Percentiles rank a stretch among this genome's conserved stretches.
phyloP scores from a whole-genome alignment of 2,113 vertebrate genomes.

The Dascyllus trimaculatus region DNA sequence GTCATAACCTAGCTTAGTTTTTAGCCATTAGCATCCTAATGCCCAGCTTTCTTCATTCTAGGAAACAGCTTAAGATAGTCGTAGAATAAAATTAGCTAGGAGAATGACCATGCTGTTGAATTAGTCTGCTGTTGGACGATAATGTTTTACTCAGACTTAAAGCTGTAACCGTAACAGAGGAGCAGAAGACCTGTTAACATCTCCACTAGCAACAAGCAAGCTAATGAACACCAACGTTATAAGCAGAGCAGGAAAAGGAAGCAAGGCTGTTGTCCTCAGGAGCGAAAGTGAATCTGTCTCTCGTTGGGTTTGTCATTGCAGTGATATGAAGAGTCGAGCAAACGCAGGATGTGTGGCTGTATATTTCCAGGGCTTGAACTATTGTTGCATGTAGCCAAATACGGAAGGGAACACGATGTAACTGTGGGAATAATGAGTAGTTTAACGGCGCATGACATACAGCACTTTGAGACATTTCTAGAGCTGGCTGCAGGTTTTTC shows the following conservation, averaged over 20 bases:
- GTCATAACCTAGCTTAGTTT: conserved; percentile 16
- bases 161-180: background rate
- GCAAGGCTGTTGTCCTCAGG: background rate
- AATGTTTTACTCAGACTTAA: background rate
- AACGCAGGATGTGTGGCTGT: background rate
- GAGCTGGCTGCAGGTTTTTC: too few species aligned
- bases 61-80: background rate
- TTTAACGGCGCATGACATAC: too few species aligned
- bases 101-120: background rate
- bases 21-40: conserved; percentile 27
- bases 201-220: conserved; percentile 33
- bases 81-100: background rate
- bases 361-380: too few species aligned
- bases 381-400: too few species aligned
- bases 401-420: too few species aligned
- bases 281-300: background rate
- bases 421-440: too few species aligned
- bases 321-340: too few species aligned
- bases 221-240: background rate
- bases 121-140: background rate
- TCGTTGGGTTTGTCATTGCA: background rate
- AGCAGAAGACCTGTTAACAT: background rate
- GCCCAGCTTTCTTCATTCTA: background rate
- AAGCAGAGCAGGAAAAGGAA: background rate
- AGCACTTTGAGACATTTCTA: too few species aligned